Conservation (phyloP, 2,797 vertebrate genomes). For the Eulemur mongoz region DNA sequence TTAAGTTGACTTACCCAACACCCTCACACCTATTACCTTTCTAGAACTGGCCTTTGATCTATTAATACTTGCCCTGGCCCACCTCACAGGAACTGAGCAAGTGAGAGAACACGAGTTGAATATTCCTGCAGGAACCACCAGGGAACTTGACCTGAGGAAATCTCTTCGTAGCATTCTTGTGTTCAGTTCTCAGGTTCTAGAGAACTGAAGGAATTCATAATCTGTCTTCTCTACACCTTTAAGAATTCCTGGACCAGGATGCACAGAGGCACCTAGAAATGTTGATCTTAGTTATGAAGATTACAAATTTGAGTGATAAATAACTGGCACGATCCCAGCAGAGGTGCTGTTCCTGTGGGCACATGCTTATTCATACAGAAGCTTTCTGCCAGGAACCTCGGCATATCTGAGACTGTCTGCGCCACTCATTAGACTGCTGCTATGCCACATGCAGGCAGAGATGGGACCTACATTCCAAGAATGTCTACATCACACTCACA, state of each 20-base stretch:
- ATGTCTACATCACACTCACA: conserved; percentile 54
- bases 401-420: background rate
- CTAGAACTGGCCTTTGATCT: background rate
- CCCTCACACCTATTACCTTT: background rate
- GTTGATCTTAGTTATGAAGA: background rate
- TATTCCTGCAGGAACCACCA: background rate
- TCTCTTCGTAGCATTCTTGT: background rate
- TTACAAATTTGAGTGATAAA: conserved; percentile 18
- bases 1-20: background rate
- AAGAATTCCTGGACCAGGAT: background rate
- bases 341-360: background rate
- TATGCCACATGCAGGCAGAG: background rate
- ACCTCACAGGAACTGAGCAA: background rate
- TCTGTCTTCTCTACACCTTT: background rate
- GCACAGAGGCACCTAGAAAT: background rate
- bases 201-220: background rate
- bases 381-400: background rate
- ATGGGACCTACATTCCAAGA: conserved; percentile 19
- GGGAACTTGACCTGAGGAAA: background rate
- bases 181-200: conserved; percentile 2
- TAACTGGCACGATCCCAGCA: background rate
- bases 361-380: background rate
- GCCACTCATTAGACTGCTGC: background rate
- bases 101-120: background rate
- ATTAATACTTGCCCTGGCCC: background rate